Base-by-base conservation (phyloP, 2,888 invertebrate species). In the Conomelus anceps region DNA sequence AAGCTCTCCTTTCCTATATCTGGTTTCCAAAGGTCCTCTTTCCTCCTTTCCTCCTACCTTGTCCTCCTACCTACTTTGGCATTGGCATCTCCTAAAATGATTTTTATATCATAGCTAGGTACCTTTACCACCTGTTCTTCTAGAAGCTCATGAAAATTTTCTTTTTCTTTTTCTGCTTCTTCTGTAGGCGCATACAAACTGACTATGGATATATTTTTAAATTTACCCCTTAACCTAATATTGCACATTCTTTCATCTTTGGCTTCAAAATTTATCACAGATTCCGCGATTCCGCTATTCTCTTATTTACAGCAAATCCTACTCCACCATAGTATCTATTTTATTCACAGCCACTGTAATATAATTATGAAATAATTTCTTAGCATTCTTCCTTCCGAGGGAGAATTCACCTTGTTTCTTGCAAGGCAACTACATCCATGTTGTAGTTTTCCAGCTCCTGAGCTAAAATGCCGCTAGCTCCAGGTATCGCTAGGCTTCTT, bases 231-330 rank as follows among this genome's bases (percentile, higher is more conserved):
- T 11, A 88, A 23, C 22, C 88, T 88, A 22, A 88, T 88, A 84
- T 88, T 88, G 84, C 84, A 88, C 84, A 88, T 84, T 84, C 88
- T 88, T 24, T 86, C 24, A 86, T 22, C 85, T 34, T 84, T 84
- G 85, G 26, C 20, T 24, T 22, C 89, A 84, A 85, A 90, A 6
- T 88, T 87, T n/a, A 34, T 34, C 63, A 87, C 23, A 85, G n/a
- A n/a, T n/a, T n/a, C n/a, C n/a, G 22, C 26, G 22, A 24, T 24
- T 3, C 24, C 87, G 41, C 20, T n/a, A 22, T 13, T 87, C 13
- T 87, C 22, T 85, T 87, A 22, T 41, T 41, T 41, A 17, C n/a
- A n/a, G n/a, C n/a, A n/a, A n/a, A n/a, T n/a, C n/a, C n/a, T n/a
- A n/a, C n/a, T n/a, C n/a, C n/a, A n/a, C n/a, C n/a, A n/a, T n/a